phyloP scores from a whole-genome alignment of 2,888 invertebrate species.

The Mermis nigrescens region DNA sequence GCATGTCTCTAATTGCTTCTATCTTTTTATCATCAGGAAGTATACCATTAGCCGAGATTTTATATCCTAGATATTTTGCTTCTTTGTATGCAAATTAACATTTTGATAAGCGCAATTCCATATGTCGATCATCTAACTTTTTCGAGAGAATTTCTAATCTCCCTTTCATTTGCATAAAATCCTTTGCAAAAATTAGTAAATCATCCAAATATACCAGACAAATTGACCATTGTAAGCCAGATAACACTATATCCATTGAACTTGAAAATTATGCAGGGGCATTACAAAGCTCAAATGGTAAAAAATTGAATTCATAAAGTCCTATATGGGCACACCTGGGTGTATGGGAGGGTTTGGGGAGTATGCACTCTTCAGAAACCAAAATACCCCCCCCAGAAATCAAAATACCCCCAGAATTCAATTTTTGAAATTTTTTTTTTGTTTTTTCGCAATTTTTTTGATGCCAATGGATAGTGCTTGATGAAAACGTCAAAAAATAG shows the following conservation, averaged over 20 bases:
- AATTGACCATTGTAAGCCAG: constrained; percentile 14
- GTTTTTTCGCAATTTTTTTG: no score
- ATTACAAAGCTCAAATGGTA: constrained; percentile 22
- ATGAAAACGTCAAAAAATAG: no score
- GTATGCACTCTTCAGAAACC: no score
- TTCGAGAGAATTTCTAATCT: constrained; percentile 17
- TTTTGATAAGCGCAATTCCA: constrained; percentile 23
- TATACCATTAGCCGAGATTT: constrained; percentile 23
- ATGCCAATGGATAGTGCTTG: no score
- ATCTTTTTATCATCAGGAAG: constrained; percentile 22
- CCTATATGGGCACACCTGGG: no score
- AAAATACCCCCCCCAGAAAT: no score
- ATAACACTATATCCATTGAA: constrained; percentile 18
- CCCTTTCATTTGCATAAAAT: constrained; percentile 15
- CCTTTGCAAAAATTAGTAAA: constrained; percentile 16
- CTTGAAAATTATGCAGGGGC: constrained; percentile 19
- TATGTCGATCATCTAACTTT: not conserved
- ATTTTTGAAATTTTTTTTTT: no score
- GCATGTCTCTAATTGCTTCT: constrained; percentile 18
- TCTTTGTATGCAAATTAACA: constrained; percentile 13
- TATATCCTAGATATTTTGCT: constrained; percentile 27
- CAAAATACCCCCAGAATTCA: no score
- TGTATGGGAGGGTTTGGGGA: no score
- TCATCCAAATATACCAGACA: constrained; percentile 21
- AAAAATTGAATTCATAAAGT: constrained; percentile 19